phyloP scores from a whole-genome alignment of 2,113 vertebrate species.

The Hippocampus barbouri region DNA sequence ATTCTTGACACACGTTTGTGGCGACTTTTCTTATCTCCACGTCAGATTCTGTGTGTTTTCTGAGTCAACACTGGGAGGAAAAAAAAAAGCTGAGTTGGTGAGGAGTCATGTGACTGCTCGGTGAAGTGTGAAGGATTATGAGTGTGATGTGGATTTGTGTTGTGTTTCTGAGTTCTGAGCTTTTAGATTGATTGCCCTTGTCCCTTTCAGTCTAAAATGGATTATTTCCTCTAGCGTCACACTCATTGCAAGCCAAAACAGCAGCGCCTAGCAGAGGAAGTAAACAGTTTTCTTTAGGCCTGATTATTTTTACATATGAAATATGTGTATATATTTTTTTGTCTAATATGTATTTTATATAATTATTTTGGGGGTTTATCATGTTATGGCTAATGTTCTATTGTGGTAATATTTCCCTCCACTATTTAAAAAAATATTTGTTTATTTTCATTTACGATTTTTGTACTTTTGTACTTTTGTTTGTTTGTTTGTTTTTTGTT shows the following conservation, averaged over 20 bases:
- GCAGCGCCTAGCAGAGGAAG: background rate
- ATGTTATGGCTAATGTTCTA: too few species aligned
- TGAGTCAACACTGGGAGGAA: background rate
- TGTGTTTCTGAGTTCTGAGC: background rate
- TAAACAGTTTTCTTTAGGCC: too few species aligned
- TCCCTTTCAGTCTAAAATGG: background rate
- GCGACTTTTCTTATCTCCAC: background rate
- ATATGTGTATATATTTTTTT: background rate
- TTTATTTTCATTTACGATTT: too few species aligned
- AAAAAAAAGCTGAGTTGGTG: background rate
- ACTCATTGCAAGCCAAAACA: background rate
- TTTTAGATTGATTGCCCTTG: background rate
- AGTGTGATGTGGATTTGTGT: background rate
- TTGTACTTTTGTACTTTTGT: too few species aligned
- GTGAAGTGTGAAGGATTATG: constrained; percentile 2
- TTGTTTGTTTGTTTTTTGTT: too few species aligned
- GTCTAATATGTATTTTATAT: background rate
- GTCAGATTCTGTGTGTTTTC: background rate
- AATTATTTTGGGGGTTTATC: too few species aligned
- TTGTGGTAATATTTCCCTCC: too few species aligned
- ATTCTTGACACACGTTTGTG: background rate
- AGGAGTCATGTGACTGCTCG: constrained; percentile 23
- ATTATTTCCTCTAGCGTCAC: background rate
- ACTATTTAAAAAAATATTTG: too few species aligned
- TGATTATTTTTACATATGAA: background rate